Conservation (phyloP, 2,113 vertebrate species). For the Theristicus caerulescens region DNA sequence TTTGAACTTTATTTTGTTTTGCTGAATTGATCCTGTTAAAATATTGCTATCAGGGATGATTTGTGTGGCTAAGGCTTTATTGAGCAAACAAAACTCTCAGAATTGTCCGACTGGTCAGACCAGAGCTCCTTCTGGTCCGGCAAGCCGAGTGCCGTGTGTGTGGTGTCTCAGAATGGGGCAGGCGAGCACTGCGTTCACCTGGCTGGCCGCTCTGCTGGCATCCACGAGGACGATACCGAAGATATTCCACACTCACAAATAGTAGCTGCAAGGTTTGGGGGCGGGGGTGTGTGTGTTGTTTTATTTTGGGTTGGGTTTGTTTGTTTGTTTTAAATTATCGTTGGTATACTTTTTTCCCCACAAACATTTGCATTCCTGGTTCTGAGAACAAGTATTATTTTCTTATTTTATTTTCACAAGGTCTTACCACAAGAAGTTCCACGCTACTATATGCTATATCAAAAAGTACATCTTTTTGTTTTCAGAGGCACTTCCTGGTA, state of each 20-base stretch:
- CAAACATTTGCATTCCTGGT: not conserved
- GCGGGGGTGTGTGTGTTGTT: not conserved
- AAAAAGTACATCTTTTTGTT: not conserved
- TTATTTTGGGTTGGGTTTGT: not conserved
- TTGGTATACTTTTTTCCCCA: not conserved
- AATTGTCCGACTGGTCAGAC: not conserved
- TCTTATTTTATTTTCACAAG: not conserved
- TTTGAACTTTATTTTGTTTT: constrained; percentile 5
- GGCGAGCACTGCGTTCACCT: not conserved
- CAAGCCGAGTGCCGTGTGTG: not conserved
- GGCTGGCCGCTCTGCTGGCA: not conserved
- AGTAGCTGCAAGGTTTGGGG: not conserved
- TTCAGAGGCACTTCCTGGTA: not conserved
- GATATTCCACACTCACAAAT: no score
- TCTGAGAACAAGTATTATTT: not conserved
- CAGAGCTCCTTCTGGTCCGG: not conserved
- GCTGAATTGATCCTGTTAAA: constrained; percentile 1
- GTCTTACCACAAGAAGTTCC: not conserved
- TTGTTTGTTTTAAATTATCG: not conserved
- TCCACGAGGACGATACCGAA: not conserved
- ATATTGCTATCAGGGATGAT: not conserved
- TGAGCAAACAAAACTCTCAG: not conserved
- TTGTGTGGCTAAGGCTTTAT: not conserved
- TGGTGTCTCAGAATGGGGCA: not conserved
- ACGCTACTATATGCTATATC: fast-evolving